phyloP scores from a whole-genome alignment of 2,888 invertebrate genomes.

The Patella ulyssiponensis region DNA sequence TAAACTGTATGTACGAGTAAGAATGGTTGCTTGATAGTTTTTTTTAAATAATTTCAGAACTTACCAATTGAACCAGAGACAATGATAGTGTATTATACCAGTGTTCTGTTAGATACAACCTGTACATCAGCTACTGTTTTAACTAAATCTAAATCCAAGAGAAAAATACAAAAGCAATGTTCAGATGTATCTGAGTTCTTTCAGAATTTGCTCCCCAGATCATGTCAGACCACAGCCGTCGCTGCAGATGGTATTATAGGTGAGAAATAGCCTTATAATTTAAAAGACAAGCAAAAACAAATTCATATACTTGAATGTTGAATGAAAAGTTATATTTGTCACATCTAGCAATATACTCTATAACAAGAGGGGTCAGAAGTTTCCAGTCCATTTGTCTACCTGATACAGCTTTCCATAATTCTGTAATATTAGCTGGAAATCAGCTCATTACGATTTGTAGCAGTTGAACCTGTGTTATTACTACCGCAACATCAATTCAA shows the following conservation, averaged over 20 bases:
- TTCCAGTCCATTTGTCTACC: too few species aligned
- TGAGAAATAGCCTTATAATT: slow-evolving; percentile 26
- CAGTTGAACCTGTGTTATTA: too few species aligned
- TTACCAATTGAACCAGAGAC: slow-evolving; percentile 45
- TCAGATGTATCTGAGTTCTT: slow-evolving; percentile 32
- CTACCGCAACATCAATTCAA: too few species aligned
- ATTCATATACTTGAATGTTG: too few species aligned
- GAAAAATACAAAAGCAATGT: slow-evolving; percentile 18
- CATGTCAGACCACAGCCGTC: slow-evolving; percentile 43
- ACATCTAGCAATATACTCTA: too few species aligned
- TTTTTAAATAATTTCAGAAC: slow-evolving; percentile 34
- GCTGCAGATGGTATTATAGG: slow-evolving; percentile 51
- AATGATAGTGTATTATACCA: slow-evolving; percentile 44
- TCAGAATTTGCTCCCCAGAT: slow-evolving; percentile 35
- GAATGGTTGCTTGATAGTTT: neutral
- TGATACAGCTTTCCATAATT: too few species aligned
- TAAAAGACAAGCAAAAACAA: too few species aligned
- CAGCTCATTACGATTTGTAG: too few species aligned
- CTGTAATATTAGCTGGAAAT: too few species aligned
- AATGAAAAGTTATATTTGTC: too few species aligned
- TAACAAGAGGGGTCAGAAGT: too few species aligned
- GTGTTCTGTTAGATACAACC: slow-evolving; percentile 30
- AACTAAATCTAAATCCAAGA: slow-evolving; percentile 4
- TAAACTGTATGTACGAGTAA: neutral
- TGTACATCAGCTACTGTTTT: neutral